Conservation (phyloP, 2,113 vertebrate genomes). For the Fregetta grallaria region DNA sequence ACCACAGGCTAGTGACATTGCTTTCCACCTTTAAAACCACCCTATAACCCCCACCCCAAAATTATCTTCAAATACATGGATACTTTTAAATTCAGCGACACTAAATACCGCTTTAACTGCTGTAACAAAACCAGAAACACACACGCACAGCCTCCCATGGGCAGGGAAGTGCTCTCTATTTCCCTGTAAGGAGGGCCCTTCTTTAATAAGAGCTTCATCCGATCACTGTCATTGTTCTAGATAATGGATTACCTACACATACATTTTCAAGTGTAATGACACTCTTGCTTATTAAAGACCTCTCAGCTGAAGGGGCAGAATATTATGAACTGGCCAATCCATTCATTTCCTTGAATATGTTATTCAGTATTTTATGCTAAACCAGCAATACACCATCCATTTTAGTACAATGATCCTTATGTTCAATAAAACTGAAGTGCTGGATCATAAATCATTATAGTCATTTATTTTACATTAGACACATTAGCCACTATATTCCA, state of each 20-base stretch:
- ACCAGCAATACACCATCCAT: slow-evolving; percentile 86
- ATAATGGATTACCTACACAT: slow-evolving; percentile 80
- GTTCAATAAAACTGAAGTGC: slow-evolving; percentile 88
- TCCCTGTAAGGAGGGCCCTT: slow-evolving; percentile 39
- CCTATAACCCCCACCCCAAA: neutral
- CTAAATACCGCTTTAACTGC: neutral
- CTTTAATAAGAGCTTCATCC: slow-evolving; percentile 68
- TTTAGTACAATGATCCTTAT: slow-evolving; percentile 89
- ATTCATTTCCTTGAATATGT: slow-evolving; percentile 86
- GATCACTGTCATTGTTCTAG: slow-evolving; percentile 78
- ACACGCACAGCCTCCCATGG: neutral
- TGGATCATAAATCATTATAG: slow-evolving; percentile 85
- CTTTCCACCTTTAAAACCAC: neutral
- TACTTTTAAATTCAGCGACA: neutral
- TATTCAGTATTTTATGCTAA: slow-evolving; percentile 89
- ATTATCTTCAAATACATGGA: neutral
- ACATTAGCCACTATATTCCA: slow-evolving; percentile 86
- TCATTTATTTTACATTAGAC: slow-evolving; percentile 88
- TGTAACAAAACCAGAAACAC: neutral
- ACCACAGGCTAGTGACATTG: neutral
- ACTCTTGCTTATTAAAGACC: slow-evolving; percentile 86
- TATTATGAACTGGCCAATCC: slow-evolving; percentile 85
- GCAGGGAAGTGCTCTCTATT: slow-evolving; percentile 30
- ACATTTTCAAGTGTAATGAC: slow-evolving; percentile 86
- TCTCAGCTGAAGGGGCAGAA: slow-evolving; percentile 83